These are phyloP conservation scores for Phyllostomus discolor DNA, from an alignment of 2,113 vertebrate species.

Conservation along the genomic window DNA sequence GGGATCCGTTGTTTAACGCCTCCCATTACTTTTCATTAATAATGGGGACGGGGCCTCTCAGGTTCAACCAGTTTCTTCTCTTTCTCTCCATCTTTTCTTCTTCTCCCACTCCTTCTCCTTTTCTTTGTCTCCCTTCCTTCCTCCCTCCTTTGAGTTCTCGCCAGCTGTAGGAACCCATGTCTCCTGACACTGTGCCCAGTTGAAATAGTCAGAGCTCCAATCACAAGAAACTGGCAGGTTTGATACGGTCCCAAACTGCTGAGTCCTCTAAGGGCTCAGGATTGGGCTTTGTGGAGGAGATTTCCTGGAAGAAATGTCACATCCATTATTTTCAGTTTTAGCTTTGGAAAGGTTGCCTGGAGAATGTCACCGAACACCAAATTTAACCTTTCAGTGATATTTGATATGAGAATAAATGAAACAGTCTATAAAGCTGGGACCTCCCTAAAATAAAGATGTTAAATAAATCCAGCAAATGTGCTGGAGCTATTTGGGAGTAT, in stretches of 20 bases:
- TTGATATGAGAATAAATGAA: conserved; percentile 60
- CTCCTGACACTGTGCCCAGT: not conserved
- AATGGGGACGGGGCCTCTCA: not conserved
- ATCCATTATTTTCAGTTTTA: conserved; percentile 50
- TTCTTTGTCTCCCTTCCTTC: not conserved
- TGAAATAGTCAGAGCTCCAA: conserved; percentile 3
- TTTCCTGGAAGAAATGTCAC: conserved; percentile 61
- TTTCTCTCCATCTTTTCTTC: not conserved
- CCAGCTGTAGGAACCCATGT: not conserved
- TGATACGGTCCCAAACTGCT: conserved; percentile 1
- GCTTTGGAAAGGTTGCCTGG: conserved; percentile 54
- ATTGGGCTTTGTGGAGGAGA: not conserved
- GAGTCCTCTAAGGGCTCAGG: not conserved
- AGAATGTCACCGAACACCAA: conserved; percentile 67
- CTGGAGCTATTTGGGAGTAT: not conserved
- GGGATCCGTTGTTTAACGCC: not conserved
- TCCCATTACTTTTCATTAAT: not conserved
- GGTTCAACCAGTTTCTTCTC: not conserved
- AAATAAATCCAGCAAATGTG: conserved; percentile 50
- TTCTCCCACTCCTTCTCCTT: not conserved
- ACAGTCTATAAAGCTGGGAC: conserved; percentile 22
- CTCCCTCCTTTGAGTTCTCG: conserved; percentile 5
- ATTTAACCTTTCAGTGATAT: conserved; percentile 52
- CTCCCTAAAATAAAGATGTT: conserved; percentile 51
- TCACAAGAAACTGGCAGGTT: not conserved